Evolutionary conservation across 2,888 invertebrate genomes (phyloP), one percentile per base, ranked within the genome.

Genomic region (Lasioglossum pauxillum): DNA sequence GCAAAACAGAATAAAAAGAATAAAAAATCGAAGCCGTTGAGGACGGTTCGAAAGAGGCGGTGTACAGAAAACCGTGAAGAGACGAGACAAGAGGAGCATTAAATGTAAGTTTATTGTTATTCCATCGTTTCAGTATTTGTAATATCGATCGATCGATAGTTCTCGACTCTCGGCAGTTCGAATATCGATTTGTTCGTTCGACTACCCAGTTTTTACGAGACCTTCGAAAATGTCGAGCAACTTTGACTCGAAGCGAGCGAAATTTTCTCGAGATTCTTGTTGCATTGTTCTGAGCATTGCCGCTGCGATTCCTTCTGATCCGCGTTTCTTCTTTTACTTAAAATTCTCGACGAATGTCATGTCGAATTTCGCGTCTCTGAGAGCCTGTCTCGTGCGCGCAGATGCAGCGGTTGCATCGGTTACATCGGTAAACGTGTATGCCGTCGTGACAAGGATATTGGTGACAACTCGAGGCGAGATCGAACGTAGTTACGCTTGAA

Each of bases 61-160:
- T 41, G 44, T 41, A 44, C 16, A 19, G 60, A 16, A 27, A 83
- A 69, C n/a, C 27, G 57, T 41, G n/a, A 27, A 16, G 75, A 46
- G 44, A 72, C 75, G 49, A 71, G 41, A 57, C 35, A 31, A 80
- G 35, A n/a, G 69, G 69, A 60, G 41, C 77, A 60, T 60, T 69
- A 38, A 78, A 84, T 72, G 81, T 81, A 78, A 84, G 84, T 84
- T 31, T 75, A 57, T 57, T 23, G 69, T 35, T 38, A 69, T 69
- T 69, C 69, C 38, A 69, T 69, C 69, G 38, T 38, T 35, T 38
- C 35, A 7, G 19, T 16, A 31, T 31, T 31, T 38, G 5, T 38
- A 38, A 35, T n/a, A 38, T 46, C 27, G 31, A 41, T 57, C n/a
- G 57, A 57, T n/a, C 53, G 53, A 53, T 53, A 23, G 23, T 23